Percentiles rank a stretch among this genome's conserved stretches.
phyloP scores from a whole-genome alignment of 2,113 vertebrate species.

The Sceloporus tristichus region DNA sequence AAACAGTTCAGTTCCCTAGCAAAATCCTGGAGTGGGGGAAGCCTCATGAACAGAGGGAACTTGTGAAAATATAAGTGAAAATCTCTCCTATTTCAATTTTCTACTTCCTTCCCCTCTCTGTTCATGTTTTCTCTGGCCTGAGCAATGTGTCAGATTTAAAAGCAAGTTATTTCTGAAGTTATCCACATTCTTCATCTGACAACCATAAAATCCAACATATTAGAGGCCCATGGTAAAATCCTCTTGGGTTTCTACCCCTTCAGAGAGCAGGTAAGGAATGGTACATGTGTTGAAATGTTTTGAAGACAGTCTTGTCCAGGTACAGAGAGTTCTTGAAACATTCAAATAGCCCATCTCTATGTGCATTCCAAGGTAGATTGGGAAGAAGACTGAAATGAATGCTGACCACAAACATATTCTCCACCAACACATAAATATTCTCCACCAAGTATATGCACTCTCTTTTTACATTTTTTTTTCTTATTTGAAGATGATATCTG shows the following conservation, averaged over 20 bases:
- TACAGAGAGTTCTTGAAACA: background rate
- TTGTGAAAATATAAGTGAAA: slow-evolving; percentile 72
- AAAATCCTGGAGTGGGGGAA: slow-evolving; percentile 55
- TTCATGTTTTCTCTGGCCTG: slow-evolving; percentile 72
- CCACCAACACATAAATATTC: background rate
- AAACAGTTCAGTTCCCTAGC: slow-evolving; percentile 56
- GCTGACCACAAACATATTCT: background rate
- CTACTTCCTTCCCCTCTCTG: slow-evolving; percentile 62
- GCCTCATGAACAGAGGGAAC: slow-evolving; percentile 63
- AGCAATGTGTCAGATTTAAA: slow-evolving; percentile 54
- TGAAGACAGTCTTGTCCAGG: background rate
- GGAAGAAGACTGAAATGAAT: background rate
- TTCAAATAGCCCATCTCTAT: background rate
- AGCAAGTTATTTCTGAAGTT: slow-evolving; percentile 61
- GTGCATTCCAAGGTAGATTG: background rate
- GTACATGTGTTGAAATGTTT: background rate
- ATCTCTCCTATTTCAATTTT: slow-evolving; percentile 65
- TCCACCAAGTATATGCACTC: no score
- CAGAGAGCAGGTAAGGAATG: background rate
- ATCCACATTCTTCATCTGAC: slow-evolving; percentile 27
- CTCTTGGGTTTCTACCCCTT: background rate
- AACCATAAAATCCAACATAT: slow-evolving; percentile 1
- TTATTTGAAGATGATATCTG: no score
- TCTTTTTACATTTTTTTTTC: no score
- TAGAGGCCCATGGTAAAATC: background rate